Conservation (phyloP, 2,113 vertebrate genomes). For the Pterophyllum scalare region DNA sequence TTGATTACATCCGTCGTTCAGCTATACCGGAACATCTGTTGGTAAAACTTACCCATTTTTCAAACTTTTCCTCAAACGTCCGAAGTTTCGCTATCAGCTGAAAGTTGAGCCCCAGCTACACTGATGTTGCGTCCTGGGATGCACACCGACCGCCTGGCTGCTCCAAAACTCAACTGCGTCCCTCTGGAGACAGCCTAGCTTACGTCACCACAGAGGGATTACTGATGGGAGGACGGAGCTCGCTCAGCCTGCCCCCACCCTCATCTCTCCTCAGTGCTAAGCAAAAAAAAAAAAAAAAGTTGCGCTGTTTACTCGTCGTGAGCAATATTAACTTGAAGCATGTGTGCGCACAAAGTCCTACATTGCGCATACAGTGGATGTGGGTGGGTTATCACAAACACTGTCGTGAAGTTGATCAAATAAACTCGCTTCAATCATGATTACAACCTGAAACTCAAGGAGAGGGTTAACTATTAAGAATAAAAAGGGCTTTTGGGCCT, state of each 20-base stretch:
- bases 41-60: constrained; percentile 72
- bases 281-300: constrained; percentile 12
- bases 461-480: not conserved
- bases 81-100: constrained; percentile 44
- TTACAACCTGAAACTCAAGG: not conserved
- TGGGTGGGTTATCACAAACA: not conserved
- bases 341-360: constrained; percentile 7
- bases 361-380: not conserved
- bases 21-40: not conserved
- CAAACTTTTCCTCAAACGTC: constrained; percentile 34
- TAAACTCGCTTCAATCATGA: not conserved
- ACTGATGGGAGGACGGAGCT: constrained; percentile 50
- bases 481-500: not conserved
- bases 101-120: constrained; percentile 59
- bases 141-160: constrained; percentile 66
- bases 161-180: constrained; percentile 48
- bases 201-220: constrained; percentile 77
- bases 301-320: not conserved
- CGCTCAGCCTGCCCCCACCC: not conserved
- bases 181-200: constrained; percentile 63
- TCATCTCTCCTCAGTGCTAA: not conserved
- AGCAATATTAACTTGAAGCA: not conserved
- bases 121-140: constrained; percentile 69
- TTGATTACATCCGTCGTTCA: not conserved
- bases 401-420: not conserved